Conservation (phyloP, 2,888 invertebrate species). For the Eupelmus urozonus region DNA sequence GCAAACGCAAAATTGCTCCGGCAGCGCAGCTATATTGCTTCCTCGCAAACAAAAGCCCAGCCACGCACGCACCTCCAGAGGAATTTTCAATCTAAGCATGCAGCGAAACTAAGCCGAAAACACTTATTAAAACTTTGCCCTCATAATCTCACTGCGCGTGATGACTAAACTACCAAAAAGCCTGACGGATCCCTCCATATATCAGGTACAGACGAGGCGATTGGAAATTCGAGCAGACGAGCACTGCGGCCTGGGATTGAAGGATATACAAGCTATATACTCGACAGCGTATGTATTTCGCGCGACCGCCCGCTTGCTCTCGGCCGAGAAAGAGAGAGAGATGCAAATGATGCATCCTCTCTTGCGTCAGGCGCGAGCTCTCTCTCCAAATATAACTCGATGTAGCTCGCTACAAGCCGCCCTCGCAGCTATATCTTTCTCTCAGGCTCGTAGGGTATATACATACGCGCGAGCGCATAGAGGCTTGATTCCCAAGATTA, state of each 20-base stretch:
- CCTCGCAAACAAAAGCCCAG: too few relatives aligned
- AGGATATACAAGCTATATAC: too few relatives aligned
- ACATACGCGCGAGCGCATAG: background rate
- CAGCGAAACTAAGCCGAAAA: background rate
- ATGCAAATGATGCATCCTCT: slow-evolving; percentile 42
- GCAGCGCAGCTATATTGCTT: too few relatives aligned
- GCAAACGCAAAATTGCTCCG: too few relatives aligned
- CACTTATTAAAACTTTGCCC: too few relatives aligned
- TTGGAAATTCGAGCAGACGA: slow-evolving; percentile 27
- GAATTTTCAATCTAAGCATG: too few relatives aligned
- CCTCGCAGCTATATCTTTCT: too few relatives aligned
- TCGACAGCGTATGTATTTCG: background rate
- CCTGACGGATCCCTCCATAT: too few relatives aligned
- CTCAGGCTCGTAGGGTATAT: background rate
- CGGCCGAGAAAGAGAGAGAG: background rate
- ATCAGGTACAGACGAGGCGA: too few relatives aligned
- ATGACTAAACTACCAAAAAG: too few relatives aligned
- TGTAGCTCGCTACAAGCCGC: too few relatives aligned
- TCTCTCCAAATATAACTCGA: slow-evolving; percentile 6
- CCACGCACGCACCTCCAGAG: too few relatives aligned
- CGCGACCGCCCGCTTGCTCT: background rate
- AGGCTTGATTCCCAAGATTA: slow-evolving; percentile 27
- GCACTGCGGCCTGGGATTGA: background rate
- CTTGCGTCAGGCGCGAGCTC: slow-evolving; percentile 14
- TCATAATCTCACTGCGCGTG: background rate